Base-by-base conservation (phyloP, 1,140 invertebrate species). In the Rhyzopertha dominica region DNA sequence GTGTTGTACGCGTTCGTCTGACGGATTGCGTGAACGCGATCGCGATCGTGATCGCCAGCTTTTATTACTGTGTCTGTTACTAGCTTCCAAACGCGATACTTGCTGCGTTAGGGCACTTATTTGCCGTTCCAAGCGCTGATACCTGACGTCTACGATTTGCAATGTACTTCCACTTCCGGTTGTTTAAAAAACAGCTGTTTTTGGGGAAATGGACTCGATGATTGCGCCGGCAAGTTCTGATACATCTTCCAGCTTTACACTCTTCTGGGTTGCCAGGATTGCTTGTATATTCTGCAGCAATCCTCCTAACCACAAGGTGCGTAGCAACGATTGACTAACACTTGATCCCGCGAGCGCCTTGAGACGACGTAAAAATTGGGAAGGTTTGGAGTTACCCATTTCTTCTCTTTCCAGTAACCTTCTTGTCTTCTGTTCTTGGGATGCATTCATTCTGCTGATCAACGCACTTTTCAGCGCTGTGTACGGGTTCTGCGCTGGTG, bases 341-440 rank as follows among this genome's bases (percentile, higher is more conserved):
- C 16, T 37, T 16, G 12, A 19, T 14, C 35, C 17, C 9, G 35
- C 35, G 5, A 37, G 17, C 5, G 9, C 14, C 13, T 14, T 5
- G 14, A 37, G 19, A 37, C 22, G 35, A 14, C 10, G 18, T 5
- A 37, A 14, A 20, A 37, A 37, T 14, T 37, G 35, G n/a, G 35
- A 37, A 10, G 35, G 30, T 22, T 37, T 17, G 9, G 16, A 5
- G 35, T 37, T 20, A 7, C 35, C 35, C 5, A 37, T 5, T 37
- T 37, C 35, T 22, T 37, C 35, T 5, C 53, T 49, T 10, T 58
- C 52, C 0, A 67, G 26, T 0, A 66, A 30, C 5, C 45, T 45
- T 1, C 52, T 40, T 0, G 47, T 49, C 2, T 53, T 53, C 5
- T 44, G 31, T 5, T 63, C 59, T 9, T 53, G 34, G 14, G 8